Evolutionary conservation across 2,888 invertebrate species (phyloP).

Genomic region (Herminia tarsipennalis): DNA sequence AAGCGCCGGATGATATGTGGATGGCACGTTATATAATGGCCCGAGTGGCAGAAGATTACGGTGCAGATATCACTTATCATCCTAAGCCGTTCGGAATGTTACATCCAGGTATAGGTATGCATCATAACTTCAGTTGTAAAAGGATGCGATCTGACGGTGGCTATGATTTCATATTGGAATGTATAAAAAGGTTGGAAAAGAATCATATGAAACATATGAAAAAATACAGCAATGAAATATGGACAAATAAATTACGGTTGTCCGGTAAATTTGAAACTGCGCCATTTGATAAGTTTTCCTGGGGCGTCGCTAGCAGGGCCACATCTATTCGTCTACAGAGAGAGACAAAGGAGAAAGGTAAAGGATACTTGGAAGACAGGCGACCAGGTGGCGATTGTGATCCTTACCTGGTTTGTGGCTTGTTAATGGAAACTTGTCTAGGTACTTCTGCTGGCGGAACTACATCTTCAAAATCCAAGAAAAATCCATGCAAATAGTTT

Average conservation of each 20-base stretch:
- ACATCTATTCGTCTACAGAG: constrained; percentile 97
- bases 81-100: constrained; percentile 92
- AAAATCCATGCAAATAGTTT: too few relatives aligned
- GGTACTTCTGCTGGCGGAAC: constrained; percentile 45
- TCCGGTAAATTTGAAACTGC: constrained; percentile 98
- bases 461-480: too few relatives aligned
- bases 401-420: constrained; percentile 88
- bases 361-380: constrained; percentile 97
- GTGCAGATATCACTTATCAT: constrained; percentile 88
- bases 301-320: constrained; percentile 96
- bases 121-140: constrained; percentile 96
- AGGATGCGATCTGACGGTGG: constrained; percentile 94
- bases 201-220: constrained; percentile 96
- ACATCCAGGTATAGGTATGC: constrained; percentile 95
- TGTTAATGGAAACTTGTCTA: constrained; percentile 81
- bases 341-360: constrained; percentile 93
- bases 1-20: constrained; percentile 94
- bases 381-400: constrained; percentile 96
- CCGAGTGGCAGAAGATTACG: constrained; percentile 94
- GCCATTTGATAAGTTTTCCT: constrained; percentile 95
- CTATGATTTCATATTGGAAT: constrained; percentile 90
- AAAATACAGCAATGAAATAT: constrained; percentile 94
- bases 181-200: constrained; percentile 95
- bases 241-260: constrained; percentile 95
- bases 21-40: constrained; percentile 93